Evolutionary conservation across 2,113 vertebrate species (phyloP).

Genomic region (Amazona vittata): DNA sequence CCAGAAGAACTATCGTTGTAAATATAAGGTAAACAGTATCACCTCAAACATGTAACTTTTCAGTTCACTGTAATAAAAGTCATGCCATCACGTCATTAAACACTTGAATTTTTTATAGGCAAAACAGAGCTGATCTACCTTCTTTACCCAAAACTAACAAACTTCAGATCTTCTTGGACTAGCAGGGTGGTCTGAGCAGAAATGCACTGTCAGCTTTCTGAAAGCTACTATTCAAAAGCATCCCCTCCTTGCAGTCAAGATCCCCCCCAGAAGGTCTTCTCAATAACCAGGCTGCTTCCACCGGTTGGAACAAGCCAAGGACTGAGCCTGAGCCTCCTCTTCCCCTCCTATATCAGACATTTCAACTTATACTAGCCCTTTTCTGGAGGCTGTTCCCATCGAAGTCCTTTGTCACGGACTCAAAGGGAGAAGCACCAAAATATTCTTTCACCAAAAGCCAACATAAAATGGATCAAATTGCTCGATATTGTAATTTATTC

Average conservation of each 20-base stretch:
- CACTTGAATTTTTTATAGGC: background rate
- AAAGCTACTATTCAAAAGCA: background rate
- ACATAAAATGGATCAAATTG: background rate
- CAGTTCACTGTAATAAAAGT: background rate
- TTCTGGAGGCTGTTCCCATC: background rate
- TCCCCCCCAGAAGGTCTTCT: background rate
- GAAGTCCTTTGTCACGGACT: background rate
- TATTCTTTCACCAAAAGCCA: background rate
- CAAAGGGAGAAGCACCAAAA: background rate
- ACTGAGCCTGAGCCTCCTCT: background rate
- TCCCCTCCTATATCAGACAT: background rate
- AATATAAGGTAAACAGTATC: background rate
- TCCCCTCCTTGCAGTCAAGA: accelerated
- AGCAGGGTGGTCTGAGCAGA: background rate
- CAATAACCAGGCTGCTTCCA: background rate
- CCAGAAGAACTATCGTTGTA: background rate
- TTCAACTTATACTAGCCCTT: background rate
- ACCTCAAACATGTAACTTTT: background rate
- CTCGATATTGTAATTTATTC: background rate
- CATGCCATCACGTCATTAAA: background rate
- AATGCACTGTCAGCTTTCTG: background rate
- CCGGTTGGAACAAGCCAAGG: background rate
- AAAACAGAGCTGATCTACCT: background rate
- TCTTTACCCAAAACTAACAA: background rate
- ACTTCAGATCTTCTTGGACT: background rate